Base-by-base conservation (phyloP, 2,113 vertebrate species). In the Polypterus bichir region DNA sequence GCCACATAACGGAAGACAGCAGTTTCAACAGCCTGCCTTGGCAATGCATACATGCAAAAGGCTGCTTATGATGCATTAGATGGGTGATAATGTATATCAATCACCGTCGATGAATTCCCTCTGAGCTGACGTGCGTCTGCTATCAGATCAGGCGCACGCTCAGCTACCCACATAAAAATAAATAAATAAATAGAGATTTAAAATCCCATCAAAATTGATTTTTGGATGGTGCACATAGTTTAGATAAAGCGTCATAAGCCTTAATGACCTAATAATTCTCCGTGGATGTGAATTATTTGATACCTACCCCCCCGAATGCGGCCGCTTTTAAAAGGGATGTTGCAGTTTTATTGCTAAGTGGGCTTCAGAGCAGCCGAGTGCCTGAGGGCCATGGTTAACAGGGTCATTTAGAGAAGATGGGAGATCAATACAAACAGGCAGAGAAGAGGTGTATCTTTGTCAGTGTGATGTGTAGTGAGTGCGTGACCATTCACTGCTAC, bases 291-390 rank as follows among this genome's bases (percentile, higher is more conserved):
- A 81, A 78, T 84, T 82, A 84, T 84, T 81, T 81, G 75, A 70
- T 79, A 75, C 27, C 27, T 27, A 27, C 27, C 72, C 48, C 62
- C 70, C 70, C 71, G 71, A 74, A 11, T 49, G 44, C 45, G 60
- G 46, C 54, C 27, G 54, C 48, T n/a, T 62, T 62, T 66, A 73
- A 69, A 70, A 64, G 73, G 74, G 64, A 73, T 67, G 70, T 68
- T 81, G 76, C 81, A 76, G 81, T 81, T 86, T 87, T 85, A 85
- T 83, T 83, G 85, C 81, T 90, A 89, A 91, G 86, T 86, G 85
- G 79, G 86, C 86, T 83, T 82, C 76, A 79, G 83, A 81, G 71
- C 83, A 78, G 86, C 86, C 84, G 89, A 86, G 83, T 78, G 86
- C 82, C 82, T 82, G 77, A 81, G 83, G 83, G 83, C 78, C 75